phyloP scores from a whole-genome alignment of 1,140 invertebrate genomes.

The Zeugodacus cucurbitae region DNA sequence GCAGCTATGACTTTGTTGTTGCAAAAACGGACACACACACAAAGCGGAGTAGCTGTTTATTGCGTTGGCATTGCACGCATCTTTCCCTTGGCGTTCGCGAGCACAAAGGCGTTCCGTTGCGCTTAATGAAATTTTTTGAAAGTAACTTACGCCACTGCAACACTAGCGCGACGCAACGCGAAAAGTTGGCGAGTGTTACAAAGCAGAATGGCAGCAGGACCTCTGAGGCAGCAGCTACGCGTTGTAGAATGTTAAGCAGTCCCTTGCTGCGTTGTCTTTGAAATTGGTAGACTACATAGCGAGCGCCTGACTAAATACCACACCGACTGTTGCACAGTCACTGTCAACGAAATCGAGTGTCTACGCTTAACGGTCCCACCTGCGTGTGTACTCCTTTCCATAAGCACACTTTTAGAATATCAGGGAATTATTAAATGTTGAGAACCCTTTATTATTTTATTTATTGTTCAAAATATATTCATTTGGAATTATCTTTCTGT shows the following conservation, averaged over 20 bases:
- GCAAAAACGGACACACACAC: not conserved
- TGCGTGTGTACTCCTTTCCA: not conserved
- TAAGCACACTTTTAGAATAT: not conserved
- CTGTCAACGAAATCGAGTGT: not conserved
- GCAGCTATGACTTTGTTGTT: not conserved
- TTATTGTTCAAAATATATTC: too few relatives aligned
- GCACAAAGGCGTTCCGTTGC: not conserved
- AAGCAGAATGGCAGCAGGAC: not conserved
- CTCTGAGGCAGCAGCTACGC: not conserved
- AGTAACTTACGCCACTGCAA: not conserved
- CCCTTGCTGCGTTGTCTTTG: not conserved
- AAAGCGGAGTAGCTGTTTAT: not conserved
- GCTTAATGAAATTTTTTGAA: slow-evolving; percentile 19
- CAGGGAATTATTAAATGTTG: too few relatives aligned
- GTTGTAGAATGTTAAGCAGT: not conserved
- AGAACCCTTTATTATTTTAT: too few relatives aligned
- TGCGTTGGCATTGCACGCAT: not conserved
- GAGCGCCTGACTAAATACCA: not conserved
- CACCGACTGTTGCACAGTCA: not conserved
- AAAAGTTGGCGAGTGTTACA: not conserved
- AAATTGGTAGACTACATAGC: not conserved
- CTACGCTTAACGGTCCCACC: not conserved
- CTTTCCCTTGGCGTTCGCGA: not conserved
- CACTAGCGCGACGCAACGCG: not conserved
- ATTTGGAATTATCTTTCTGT: too few relatives aligned